Evolutionary conservation across 2,113 vertebrate genomes (phyloP), one percentile per base, ranked within the genome.

Genomic region (Pleuronectes platessa): DNA sequence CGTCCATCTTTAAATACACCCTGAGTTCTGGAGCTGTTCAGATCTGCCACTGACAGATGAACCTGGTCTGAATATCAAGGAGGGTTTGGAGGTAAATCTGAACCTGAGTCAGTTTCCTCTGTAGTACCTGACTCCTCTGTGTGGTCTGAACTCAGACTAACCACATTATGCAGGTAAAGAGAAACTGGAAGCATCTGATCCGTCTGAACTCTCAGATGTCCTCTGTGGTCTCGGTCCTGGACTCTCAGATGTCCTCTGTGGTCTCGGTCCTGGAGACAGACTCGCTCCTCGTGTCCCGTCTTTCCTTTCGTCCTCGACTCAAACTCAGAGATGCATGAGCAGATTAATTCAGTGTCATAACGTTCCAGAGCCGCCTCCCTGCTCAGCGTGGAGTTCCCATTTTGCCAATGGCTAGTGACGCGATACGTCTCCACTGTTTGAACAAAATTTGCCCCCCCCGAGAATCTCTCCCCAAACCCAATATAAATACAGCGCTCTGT

Each of bases 111-210:
- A 3, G 35, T 10, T 37, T 37, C 35, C 45, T 17, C 45, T 1
- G 45, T 17, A 0, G 45, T 17, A 17, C 17, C 53, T 67, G 71
- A 37, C 35, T 81, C 67, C 31, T 1, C 31, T 31, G 31, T 31
- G 31, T 81, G 74, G 60, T 80, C 69, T 60, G 59, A 73, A 17
- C 26, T 56, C 20, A 5, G 5, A 37, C 58, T 71, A 66, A 88
- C 66, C 45, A 73, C 71, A 84, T 91, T 85, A 82, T 86, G 85
- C 86, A 86, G 88, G 79, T 79, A 67, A 80, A 77, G 78, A 91
- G 85, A 85, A 56, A 82, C 70, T 67, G 65, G 76, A 88, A 90
- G 75, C 79, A 90, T 73, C 80, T 80, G 65, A 82, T 80, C 31
- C 6, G 24, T 73, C 73, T 15, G 37, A 26, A 23, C 12, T 26